These are phyloP conservation scores for Eilema caniola DNA, from an alignment of 2,888 invertebrate genomes.

Conservation along the genomic window DNA sequence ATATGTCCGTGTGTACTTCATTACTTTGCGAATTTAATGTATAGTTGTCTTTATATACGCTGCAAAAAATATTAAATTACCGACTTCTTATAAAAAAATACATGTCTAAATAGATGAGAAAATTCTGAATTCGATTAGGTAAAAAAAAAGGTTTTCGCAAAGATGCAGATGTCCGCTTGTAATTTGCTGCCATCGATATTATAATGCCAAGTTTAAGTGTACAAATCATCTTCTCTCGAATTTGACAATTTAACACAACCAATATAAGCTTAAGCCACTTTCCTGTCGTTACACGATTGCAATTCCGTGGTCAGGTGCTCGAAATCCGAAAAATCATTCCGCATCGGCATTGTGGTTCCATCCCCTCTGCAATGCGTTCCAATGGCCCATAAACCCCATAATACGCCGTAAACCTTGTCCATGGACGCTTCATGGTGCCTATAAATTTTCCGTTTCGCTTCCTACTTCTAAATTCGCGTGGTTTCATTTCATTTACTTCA, in stretches of 20 bases:
- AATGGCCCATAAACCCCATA: slow-evolving; percentile 63
- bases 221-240: too few relatives aligned
- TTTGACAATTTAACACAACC: slow-evolving; percentile 8
- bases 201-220: too few relatives aligned
- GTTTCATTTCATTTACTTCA: slow-evolving; percentile 55
- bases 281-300: neutral
- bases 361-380: slow-evolving; percentile 54
- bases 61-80: too few relatives aligned
- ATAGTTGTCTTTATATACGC: too few relatives aligned
- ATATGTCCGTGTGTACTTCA: too few relatives aligned
- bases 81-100: too few relatives aligned
- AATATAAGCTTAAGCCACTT: slow-evolving; percentile 25
- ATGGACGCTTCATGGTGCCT: slow-evolving; percentile 55
- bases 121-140: too few relatives aligned
- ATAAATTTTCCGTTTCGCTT: slow-evolving; percentile 55
- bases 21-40: too few relatives aligned
- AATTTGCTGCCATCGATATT: too few relatives aligned
- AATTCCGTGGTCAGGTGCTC: slow-evolving; percentile 37
- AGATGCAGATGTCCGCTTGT: too few relatives aligned
- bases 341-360: slow-evolving; percentile 25
- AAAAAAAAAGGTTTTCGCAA: too few relatives aligned
- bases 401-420: slow-evolving; percentile 67
- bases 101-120: too few relatives aligned
- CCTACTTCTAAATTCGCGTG: slow-evolving; percentile 48
- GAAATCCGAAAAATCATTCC: slow-evolving; percentile 41